These are phyloP conservation scores for Micromys minutus DNA, from an alignment of 2,113 vertebrate genomes.

Conservation along the genomic window DNA sequence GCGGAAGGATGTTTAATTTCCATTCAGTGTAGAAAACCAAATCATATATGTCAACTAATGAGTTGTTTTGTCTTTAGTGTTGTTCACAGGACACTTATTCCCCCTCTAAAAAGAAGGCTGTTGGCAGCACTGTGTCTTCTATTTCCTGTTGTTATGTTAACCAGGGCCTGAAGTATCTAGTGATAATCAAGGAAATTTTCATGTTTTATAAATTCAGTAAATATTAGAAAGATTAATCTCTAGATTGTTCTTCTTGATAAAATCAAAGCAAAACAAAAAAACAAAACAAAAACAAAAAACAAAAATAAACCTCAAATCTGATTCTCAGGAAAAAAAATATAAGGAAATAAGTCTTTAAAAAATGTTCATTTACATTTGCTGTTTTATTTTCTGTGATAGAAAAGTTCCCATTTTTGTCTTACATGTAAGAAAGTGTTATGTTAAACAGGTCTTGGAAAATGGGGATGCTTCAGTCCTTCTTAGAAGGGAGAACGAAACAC, in stretches of 20 bases:
- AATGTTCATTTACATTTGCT: not conserved
- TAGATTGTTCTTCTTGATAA: not conserved
- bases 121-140: not conserved
- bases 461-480: no score
- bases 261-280: not conserved
- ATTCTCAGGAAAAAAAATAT: constrained; percentile 30
- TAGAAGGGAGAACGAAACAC: no score
- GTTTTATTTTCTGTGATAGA: constrained; percentile 4
- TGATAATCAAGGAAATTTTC: not conserved
- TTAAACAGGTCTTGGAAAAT: no score
- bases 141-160: not conserved
- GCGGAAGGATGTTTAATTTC: constrained; percentile 21
- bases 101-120: not conserved
- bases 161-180: not conserved
- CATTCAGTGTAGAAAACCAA: not conserved
- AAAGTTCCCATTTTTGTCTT: not conserved
- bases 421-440: not conserved
- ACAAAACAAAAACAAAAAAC: no score
- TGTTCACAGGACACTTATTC: not conserved
- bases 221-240: not conserved
- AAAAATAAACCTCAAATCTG: no score
- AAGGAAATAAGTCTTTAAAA: not conserved
- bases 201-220: constrained; percentile 1
- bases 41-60: constrained; percentile 35
- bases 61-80: not conserved